Evolutionary conservation across 2,888 invertebrate species (phyloP).

Genomic region (Lasioglossum lativentre): DNA sequence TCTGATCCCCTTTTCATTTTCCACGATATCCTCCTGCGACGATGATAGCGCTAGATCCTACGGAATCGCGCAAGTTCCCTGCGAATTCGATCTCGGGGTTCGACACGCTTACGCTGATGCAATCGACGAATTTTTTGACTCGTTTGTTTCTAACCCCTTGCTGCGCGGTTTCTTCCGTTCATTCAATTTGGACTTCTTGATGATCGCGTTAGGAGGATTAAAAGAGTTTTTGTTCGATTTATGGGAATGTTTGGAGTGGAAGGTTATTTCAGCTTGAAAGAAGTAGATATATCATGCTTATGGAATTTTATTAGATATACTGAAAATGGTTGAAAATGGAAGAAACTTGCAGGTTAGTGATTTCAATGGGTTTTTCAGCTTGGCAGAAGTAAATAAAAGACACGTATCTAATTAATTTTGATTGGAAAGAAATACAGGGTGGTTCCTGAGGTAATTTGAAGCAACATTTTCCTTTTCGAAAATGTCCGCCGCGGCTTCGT

Average conservation of each 20-base stretch:
- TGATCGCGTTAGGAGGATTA: too few species aligned
- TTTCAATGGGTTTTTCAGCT: too few species aligned
- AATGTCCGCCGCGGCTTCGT: too few species aligned
- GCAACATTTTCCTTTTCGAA: too few species aligned
- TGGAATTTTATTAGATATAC: not conserved
- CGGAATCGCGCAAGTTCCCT: conserved; percentile 4
- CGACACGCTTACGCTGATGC: not conserved
- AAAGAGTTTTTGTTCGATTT: too few species aligned
- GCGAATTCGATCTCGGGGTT: not conserved
- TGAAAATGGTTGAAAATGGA: too few species aligned
- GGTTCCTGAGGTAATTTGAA: too few species aligned
- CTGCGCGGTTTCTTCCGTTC: not conserved
- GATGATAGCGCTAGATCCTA: not conserved
- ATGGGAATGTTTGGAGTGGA: too few species aligned
- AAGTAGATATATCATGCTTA: not conserved
- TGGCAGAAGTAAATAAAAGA: too few species aligned
- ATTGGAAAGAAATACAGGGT: too few species aligned
- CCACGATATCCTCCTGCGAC: not conserved
- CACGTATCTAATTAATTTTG: too few species aligned
- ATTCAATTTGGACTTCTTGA: not conserved
- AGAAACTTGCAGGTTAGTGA: not conserved
- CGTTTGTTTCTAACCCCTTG: not conserved
- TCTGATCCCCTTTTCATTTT: not conserved
- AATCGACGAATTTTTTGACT: not conserved
- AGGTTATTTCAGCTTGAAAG: not conserved